These are phyloP conservation scores for Prinia subflava DNA, from an alignment of 2,113 vertebrate genomes.

Conservation along the genomic window DNA sequence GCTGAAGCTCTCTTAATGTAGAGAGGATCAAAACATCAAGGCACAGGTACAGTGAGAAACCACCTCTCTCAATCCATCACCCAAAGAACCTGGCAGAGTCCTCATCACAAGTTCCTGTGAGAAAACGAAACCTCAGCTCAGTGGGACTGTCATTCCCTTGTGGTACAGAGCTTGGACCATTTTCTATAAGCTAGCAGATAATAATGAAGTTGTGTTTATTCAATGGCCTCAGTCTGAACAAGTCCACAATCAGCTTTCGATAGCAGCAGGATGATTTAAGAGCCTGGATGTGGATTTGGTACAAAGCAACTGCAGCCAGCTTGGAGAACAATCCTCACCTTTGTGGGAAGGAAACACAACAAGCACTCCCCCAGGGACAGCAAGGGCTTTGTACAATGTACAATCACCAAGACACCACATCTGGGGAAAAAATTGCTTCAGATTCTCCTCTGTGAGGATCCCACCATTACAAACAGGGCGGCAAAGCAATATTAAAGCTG, in stretches of 20 bases:
- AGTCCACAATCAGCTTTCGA: background rate
- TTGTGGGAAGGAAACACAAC: background rate
- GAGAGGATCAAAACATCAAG: background rate
- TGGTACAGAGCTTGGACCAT: background rate
- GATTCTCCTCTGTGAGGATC: background rate
- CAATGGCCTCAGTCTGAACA: background rate
- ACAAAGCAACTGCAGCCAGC: background rate
- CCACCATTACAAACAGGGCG: background rate
- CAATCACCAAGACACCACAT: background rate
- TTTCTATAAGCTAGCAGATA: background rate
- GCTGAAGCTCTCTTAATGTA: accelerated
- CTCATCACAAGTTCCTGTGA: accelerated
- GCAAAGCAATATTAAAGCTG: background rate
- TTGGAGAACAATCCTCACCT: background rate
- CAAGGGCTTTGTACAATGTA: background rate
- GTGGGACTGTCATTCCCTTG: background rate
- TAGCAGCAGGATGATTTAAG: background rate
- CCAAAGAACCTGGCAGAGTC: background rate
- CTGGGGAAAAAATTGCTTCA: background rate
- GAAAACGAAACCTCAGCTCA: background rate
- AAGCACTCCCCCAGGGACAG: background rate
- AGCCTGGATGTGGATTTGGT: background rate
- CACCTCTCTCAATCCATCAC: background rate
- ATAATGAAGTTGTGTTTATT: background rate
- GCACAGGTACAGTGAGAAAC: background rate